phyloP scores from a whole-genome alignment of 2,888 invertebrate species.

The Calliopum simillimum region DNA sequence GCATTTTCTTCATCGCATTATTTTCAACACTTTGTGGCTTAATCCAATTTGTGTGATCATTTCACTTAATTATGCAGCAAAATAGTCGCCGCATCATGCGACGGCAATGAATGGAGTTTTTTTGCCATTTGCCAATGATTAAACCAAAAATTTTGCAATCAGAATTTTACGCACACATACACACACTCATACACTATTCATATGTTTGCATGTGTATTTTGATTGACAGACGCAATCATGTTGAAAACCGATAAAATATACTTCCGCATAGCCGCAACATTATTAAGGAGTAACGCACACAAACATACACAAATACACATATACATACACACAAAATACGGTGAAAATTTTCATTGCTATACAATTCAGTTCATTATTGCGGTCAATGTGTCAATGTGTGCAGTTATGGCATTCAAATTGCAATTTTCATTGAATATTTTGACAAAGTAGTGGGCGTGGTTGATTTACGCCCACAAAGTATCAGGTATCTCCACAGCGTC shows the following conservation, averaged over 20 bases:
- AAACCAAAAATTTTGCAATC: too few relatives aligned
- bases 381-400: slow-evolving; percentile 48
- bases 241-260: slow-evolving; percentile 29
- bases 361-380: slow-evolving; percentile 41
- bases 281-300: slow-evolving; percentile 14
- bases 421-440: not conserved
- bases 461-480: not conserved
- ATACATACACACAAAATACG: too few relatives aligned
- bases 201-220: not conserved
- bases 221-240: slow-evolving; percentile 34
- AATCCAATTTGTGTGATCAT: not conserved
- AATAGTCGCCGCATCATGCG: not conserved
- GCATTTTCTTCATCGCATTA: not conserved
- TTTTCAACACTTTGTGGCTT: not conserved
- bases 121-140: too few relatives aligned
- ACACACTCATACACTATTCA: slow-evolving; percentile 4
- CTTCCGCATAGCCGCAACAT: slow-evolving; percentile 26
- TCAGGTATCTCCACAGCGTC: too few relatives aligned
- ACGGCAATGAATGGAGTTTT: too few relatives aligned
- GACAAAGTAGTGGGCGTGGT: slow-evolving; percentile 15
- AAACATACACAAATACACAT: too few relatives aligned
- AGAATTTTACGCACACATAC: too few relatives aligned
- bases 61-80: slow-evolving; percentile 26
- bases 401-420: slow-evolving; percentile 18
- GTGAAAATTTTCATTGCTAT: not conserved